Conservation (phyloP, 2,888 invertebrate genomes). For the Agriotes lineatus region DNA sequence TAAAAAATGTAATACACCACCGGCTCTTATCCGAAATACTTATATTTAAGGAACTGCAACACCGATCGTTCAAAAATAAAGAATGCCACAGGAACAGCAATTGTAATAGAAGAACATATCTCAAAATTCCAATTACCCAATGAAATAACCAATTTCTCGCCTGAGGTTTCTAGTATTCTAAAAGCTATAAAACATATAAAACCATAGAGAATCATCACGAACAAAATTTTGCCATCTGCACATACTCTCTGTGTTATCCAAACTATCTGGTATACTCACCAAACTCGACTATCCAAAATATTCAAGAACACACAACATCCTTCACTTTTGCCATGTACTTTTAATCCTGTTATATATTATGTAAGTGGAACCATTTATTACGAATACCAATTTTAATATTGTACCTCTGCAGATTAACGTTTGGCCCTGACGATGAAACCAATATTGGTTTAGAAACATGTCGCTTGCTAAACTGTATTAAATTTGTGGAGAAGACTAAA, state of each 20-base stretch:
- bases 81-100: not conserved
- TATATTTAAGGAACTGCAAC: not conserved
- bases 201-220: not conserved
- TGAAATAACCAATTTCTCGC: not conserved
- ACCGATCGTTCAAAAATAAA: not conserved
- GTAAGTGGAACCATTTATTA: no score
- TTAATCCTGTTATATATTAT: no score
- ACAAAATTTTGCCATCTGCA: not conserved
- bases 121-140: not conserved
- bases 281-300: no score
- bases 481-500: no score
- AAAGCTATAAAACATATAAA: not conserved
- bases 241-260: not conserved
- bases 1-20: not conserved
- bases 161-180: not conserved
- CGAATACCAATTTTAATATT: no score
- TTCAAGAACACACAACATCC: not conserved
- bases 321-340: no score
- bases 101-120: not conserved
- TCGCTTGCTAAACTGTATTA: no score
- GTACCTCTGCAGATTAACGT: no score
- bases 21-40: not conserved
- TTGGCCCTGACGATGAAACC: no score
- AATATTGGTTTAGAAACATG: no score
- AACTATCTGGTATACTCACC: not conserved